A percentile compares a stretch with the other conserved stretches of the same genome.
Evolutionary conservation across 2,113 vertebrate genomes (phyloP).

Genomic region (Eupsittula cactorum): DNA sequence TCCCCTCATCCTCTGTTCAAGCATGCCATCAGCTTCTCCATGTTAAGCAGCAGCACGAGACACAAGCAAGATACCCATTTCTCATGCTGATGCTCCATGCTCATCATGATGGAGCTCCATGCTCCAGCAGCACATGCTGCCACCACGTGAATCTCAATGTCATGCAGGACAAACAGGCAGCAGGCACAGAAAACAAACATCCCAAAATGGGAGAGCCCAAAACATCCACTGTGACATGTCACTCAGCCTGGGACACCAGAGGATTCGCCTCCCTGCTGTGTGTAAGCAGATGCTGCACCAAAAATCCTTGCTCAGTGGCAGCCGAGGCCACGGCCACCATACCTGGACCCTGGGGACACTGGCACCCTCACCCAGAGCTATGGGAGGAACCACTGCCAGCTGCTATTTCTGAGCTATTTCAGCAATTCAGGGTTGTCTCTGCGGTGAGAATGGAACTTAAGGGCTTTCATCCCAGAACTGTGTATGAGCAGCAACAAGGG

Average conservation of each 20-base stretch:
- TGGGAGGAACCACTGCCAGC: background rate
- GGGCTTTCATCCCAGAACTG: background rate
- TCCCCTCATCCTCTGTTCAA: rapidly evolving
- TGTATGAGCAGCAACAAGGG: background rate
- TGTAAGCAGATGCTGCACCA: background rate
- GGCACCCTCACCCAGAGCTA: background rate
- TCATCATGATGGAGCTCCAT: background rate
- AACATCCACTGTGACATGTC: constrained; percentile 41
- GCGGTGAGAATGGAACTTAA: background rate
- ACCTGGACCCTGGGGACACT: background rate
- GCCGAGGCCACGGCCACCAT: background rate
- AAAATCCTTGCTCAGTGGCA: background rate
- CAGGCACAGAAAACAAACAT: background rate
- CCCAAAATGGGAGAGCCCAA: background rate
- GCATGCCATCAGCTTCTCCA: background rate
- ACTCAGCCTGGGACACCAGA: background rate
- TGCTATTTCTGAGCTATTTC: background rate
- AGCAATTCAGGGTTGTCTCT: background rate
- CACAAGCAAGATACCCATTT: background rate
- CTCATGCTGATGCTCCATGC: background rate
- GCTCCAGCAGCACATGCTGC: background rate
- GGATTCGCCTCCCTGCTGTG: background rate
- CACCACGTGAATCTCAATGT: background rate
- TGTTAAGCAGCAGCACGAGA: background rate
- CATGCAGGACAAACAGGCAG: background rate